Percentiles rank a stretch among this genome's conserved stretches.
Evolutionary conservation across 2,888 invertebrate genomes (phyloP).

Genomic region (Agrochola litura): DNA sequence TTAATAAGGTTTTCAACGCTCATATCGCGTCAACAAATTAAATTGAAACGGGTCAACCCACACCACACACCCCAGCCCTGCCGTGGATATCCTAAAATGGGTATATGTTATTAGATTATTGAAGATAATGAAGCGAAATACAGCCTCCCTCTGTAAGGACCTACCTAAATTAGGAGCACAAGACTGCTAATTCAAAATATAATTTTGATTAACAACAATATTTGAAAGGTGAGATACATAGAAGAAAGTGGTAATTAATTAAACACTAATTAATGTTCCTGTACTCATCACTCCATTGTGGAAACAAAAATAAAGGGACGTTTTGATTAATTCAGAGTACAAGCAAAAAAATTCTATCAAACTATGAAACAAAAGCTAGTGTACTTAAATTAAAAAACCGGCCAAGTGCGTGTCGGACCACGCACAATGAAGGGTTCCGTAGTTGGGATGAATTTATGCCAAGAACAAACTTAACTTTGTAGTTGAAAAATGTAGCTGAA

Average conservation of each 20-base stretch:
- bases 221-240: neutral
- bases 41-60: conserved; percentile 53
- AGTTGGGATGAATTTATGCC: no score
- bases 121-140: conserved; percentile 34
- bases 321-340: conserved; percentile 14
- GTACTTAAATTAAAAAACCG: no score
- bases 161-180: neutral
- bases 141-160: neutral
- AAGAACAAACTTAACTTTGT: no score
- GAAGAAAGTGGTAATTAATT: conserved; percentile 8
- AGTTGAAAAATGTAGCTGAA: no score
- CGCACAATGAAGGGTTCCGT: no score
- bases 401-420: no score
- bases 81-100: conserved; percentile 41
- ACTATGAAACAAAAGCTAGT: no score
- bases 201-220: conserved; percentile 8
- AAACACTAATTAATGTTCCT: conserved; percentile 22
- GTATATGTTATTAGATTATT: conserved; percentile 46
- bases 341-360: no score
- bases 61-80: conserved; percentile 20
- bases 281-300: neutral
- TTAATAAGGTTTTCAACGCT: conserved; percentile 40
- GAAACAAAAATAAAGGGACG: conserved; percentile 10
- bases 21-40: conserved; percentile 43
- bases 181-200: neutral